phyloP scores from a whole-genome alignment of 2,113 vertebrate genomes.

The Oncorhynchus keta region DNA sequence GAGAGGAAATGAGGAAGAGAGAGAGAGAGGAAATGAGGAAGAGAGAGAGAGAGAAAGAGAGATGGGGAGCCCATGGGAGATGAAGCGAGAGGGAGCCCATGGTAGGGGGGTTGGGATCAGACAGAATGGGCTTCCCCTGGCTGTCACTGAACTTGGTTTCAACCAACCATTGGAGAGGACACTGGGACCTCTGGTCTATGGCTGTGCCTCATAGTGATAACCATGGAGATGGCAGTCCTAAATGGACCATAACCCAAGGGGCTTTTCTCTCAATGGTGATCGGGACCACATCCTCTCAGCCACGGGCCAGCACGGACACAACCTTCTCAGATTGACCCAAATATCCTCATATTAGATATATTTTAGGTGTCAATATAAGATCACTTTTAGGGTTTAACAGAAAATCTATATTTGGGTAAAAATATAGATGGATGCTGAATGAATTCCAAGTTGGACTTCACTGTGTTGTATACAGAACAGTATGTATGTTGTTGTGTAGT shows the following conservation, averaged over 20 bases:
- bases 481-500: neutral
- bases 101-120: slow-evolving; percentile 15
- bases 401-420: no score
- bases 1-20: neutral
- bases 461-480: no score
- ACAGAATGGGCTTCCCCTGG: slow-evolving; percentile 1
- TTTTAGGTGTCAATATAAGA: no score
- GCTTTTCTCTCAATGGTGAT: slow-evolving; percentile 70
- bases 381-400: no score
- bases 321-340: no score
- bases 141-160: slow-evolving; percentile 1
- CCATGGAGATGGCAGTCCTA: slow-evolving; percentile 57
- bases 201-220: slow-evolving; percentile 52
- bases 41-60: slow-evolving; percentile 34
- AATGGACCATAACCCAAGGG: neutral
- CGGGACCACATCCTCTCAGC: slow-evolving; percentile 83
- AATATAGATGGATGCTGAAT: no score
- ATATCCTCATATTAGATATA: no score
- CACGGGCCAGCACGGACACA: slow-evolving; percentile 72
- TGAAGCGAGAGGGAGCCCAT: slow-evolving; percentile 17
- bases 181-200: slow-evolving; percentile 49
- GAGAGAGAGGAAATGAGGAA: neutral
- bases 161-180: slow-evolving; percentile 60
- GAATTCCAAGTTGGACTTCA: no score
- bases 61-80: slow-evolving; percentile 28